These are phyloP conservation scores for Sesia apiformis DNA, from an alignment of 2,888 invertebrate genomes.

Conservation along the genomic window DNA sequence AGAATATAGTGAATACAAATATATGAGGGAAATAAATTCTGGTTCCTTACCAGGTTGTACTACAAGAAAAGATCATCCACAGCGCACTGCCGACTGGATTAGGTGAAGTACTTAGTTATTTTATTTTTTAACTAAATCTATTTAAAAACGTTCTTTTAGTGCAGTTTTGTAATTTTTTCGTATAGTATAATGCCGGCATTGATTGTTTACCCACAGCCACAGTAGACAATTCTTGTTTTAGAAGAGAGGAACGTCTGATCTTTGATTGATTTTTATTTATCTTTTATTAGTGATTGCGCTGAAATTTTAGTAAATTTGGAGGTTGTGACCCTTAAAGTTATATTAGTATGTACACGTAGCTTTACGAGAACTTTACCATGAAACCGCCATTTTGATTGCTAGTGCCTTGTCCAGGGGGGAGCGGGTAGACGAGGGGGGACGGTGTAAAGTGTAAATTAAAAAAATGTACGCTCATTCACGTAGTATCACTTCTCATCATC, in stretches of 20 bases:
- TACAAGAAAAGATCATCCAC: not conserved
- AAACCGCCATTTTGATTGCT: slow-evolving; percentile 70
- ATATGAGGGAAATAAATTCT: no score
- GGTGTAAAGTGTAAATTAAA: slow-evolving; percentile 33
- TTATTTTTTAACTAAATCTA: not conserved
- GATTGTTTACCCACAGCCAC: not conserved
- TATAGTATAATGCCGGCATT: not conserved
- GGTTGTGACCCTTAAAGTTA: slow-evolving; percentile 25
- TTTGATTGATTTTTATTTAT: no score
- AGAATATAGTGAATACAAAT: no score
- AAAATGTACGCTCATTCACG: slow-evolving; percentile 49
- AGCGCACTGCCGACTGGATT: not conserved
- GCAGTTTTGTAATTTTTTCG: not conserved
- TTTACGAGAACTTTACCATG: slow-evolving; percentile 45
- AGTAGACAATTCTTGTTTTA: not conserved
- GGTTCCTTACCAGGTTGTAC: no score
- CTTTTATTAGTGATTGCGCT: not conserved
- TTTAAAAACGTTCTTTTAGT: no score
- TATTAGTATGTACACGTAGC: slow-evolving; percentile 48
- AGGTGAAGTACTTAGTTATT: not conserved
- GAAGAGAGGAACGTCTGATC: no score
- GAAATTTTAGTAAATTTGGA: slow-evolving; percentile 6
- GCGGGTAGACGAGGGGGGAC: slow-evolving; percentile 38
- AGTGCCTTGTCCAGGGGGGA: slow-evolving; percentile 55
- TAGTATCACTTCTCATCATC: slow-evolving; percentile 30